These are phyloP conservation scores for Chrysolina oricalcia DNA, from an alignment of 2,888 invertebrate species.

Conservation along the genomic window DNA sequence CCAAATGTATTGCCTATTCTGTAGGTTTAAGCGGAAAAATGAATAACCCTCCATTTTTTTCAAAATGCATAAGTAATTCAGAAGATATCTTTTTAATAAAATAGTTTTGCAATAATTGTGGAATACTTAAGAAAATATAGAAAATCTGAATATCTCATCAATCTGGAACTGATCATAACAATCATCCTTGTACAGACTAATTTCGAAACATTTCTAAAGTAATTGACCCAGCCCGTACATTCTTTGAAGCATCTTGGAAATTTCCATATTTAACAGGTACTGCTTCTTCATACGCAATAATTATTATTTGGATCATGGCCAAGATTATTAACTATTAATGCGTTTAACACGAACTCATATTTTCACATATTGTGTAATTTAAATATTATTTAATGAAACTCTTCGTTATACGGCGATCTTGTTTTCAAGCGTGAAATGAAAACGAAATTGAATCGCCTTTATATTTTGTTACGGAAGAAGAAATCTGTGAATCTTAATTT, in stretches of 20 bases:
- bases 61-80: no score
- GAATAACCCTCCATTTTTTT: no score
- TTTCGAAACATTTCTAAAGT: slow-evolving; percentile 27
- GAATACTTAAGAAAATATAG: neutral
- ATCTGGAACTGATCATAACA: neutral
- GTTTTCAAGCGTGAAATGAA: neutral
- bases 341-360: neutral
- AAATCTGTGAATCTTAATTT: no score
- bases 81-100: no score
- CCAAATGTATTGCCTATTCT: no score
- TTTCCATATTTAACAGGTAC: neutral
- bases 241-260: neutral
- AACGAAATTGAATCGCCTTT: no score
- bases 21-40: no score
- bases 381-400: neutral
- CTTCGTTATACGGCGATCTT: neutral
- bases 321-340: slow-evolving; percentile 25
- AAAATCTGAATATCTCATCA: neutral
- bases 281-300: neutral
- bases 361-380: neutral
- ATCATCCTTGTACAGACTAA: neutral
- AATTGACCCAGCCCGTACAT: slow-evolving; percentile 14
- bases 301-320: slow-evolving; percentile 34
- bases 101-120: no score
- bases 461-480: no score